These are phyloP conservation scores for Paramuricea clavata DNA, from an alignment of 92 coral and sea anemone species.

Conservation along the genomic window DNA sequence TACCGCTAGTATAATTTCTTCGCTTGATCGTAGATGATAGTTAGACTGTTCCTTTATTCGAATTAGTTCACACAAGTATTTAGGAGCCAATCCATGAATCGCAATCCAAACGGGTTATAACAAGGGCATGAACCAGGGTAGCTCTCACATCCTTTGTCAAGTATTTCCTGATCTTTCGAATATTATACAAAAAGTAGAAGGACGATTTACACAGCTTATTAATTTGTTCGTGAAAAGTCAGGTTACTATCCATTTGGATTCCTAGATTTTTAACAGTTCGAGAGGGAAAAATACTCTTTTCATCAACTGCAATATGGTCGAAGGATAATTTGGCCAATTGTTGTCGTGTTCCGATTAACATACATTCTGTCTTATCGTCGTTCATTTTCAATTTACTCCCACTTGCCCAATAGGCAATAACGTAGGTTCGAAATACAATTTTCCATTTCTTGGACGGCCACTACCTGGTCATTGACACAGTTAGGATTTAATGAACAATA, in stretches of 20 bases:
- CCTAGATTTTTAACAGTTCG: conserved; percentile 23
- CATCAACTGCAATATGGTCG: not conserved
- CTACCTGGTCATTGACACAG: conserved; percentile 44
- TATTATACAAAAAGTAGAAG: conserved; percentile 3
- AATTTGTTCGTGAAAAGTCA: not conserved
- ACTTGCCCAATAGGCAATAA: not conserved
- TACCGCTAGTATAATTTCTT: too few relatives aligned
- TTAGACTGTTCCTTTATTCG: too few relatives aligned
- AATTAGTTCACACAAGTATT: too few relatives aligned
- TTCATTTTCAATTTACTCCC: not conserved
- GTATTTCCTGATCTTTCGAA: not conserved
- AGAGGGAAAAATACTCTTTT: conserved; percentile 1
- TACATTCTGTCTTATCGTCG: not conserved
- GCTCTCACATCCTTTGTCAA: not conserved
- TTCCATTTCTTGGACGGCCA: conserved; percentile 28
- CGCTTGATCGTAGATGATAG: too few relatives aligned
- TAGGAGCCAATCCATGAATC: too few relatives aligned
- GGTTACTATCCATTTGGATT: conserved; percentile 14
- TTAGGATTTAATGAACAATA: conserved; percentile 36
- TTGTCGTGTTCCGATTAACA: not conserved
- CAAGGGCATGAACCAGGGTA: conserved; percentile 4
- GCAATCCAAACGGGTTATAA: not conserved
- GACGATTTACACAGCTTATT: conserved; percentile 14
- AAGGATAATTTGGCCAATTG: not conserved
- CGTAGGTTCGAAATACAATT: conserved; percentile 15